phyloP scores from a whole-genome alignment of 2,113 vertebrate species.

The Galbula dea region DNA sequence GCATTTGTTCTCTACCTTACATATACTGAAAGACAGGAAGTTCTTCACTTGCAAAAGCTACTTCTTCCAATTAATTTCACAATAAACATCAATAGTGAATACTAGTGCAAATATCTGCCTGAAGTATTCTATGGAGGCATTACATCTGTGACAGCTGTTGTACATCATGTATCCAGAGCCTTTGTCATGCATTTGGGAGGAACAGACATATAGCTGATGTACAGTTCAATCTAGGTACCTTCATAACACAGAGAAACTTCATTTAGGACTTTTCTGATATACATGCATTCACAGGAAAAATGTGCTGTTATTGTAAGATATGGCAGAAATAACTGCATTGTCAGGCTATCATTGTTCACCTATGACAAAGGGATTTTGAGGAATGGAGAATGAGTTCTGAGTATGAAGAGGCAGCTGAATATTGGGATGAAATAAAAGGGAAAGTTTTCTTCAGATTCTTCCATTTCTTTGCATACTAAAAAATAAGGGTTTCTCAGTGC shows the following conservation, averaged over 20 bases:
- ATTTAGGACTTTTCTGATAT: neutral
- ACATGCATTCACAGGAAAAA: neutral
- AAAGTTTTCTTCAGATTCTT: neutral
- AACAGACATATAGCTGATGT: neutral
- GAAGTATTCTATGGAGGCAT: neutral
- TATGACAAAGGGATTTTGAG: neutral
- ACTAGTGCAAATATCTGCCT: neutral
- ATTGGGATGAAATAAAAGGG: neutral
- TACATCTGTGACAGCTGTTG: neutral
- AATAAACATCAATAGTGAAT: neutral
- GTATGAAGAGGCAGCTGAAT: neutral
- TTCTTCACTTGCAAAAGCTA: neutral
- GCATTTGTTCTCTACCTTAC: neutral
- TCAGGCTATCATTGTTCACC: neutral
- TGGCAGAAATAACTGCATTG: neutral
- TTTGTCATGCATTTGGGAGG: neutral
- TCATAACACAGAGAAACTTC: neutral
- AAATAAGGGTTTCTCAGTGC: neutral
- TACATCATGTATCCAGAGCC: neutral
- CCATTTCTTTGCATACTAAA: neutral
- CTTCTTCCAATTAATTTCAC: neutral
- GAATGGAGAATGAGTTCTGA: neutral
- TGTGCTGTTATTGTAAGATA: neutral
- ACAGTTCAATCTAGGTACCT: neutral
- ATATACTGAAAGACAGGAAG: neutral